A percentile compares a stretch with the other conserved stretches of the same genome.
phyloP scores from a whole-genome alignment of 2,888 invertebrate species.

The Archaeoteleia sp. region DNA sequence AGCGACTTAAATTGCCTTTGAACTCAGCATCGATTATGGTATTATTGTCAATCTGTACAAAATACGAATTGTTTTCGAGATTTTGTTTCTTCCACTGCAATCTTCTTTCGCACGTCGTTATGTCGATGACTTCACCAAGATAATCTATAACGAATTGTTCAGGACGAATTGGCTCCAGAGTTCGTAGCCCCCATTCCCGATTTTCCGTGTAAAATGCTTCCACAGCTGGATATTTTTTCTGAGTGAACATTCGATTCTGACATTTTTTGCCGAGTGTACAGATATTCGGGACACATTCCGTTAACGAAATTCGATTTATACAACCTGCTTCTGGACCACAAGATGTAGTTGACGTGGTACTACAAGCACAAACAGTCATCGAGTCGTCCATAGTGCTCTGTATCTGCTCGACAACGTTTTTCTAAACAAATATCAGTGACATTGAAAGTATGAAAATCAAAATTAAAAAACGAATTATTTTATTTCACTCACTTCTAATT shows the following conservation, averaged over 20 bases:
- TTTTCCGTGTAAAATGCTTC: conserved; percentile 19
- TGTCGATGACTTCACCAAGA: conserved; percentile 20
- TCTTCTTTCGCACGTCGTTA: background rate
- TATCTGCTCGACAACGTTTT: too few relatives aligned
- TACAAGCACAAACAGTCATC: conserved; percentile 5
- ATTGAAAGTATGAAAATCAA: too few relatives aligned
- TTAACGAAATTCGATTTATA: background rate
- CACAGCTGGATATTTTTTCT: conserved; percentile 1
- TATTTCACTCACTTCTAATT: conserved; percentile 11
- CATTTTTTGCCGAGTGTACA: conserved; percentile 22
- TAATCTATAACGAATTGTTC: conserved; percentile 35
- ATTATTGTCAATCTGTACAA: background rate
- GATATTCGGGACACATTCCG: conserved; percentile 15
- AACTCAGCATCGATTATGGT: conserved; percentile 11
- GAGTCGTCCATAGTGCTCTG: too few relatives aligned
- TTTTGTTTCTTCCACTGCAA: background rate
- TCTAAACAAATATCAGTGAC: too few relatives aligned
- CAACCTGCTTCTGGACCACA: conserved; percentile 19
- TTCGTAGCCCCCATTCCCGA: conserved; percentile 26
- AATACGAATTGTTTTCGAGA: conserved; percentile 17
- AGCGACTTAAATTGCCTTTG: conserved; percentile 29
- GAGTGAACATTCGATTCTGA: conserved; percentile 21
- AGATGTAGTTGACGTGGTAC: background rate
- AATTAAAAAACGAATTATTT: background rate
- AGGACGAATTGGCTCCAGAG: conserved; percentile 10